A percentile compares a stretch with the other conserved stretches of the same genome.
Conservation (phyloP, 2,888 invertebrate genomes). For the Ophion ellenae region DNA sequence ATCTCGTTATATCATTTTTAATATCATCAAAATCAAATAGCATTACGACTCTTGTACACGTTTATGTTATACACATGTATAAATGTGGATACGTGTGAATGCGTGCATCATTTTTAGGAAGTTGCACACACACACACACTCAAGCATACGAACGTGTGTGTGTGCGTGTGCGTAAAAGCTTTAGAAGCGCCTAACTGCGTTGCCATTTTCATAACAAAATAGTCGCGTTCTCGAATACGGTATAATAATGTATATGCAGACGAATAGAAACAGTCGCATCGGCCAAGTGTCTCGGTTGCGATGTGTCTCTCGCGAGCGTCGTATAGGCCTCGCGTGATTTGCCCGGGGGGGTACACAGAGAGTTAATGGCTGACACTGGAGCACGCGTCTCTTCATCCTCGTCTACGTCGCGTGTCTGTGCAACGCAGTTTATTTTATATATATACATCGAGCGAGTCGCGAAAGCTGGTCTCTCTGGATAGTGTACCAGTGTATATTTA, state of each 20-base stretch:
- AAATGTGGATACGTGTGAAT: too few relatives aligned
- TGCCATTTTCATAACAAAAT: slow-evolving; percentile 34
- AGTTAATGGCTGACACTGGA: slow-evolving; percentile 74
- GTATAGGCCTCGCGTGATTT: slow-evolving; percentile 60
- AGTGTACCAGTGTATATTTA: slow-evolving; percentile 21
- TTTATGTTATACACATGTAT: too few relatives aligned
- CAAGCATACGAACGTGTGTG: neutral
- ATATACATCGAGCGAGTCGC: slow-evolving; percentile 1
- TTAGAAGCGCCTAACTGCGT: slow-evolving; percentile 29
- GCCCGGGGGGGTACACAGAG: slow-evolving; percentile 68
- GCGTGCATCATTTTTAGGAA: too few relatives aligned
- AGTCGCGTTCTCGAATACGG: slow-evolving; percentile 19
- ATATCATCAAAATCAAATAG: too few relatives aligned
- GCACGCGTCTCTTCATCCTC: slow-evolving; percentile 64
- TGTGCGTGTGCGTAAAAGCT: neutral
- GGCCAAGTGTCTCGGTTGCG: slow-evolving; percentile 49
- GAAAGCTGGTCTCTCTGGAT: slow-evolving; percentile 21
- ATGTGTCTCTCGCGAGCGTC: slow-evolving; percentile 34
- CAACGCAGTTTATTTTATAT: neutral
- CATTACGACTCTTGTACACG: too few relatives aligned
- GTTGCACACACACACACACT: neutral
- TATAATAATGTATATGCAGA: slow-evolving; percentile 27
- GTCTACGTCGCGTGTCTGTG: slow-evolving; percentile 54
- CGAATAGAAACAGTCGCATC: slow-evolving; percentile 26
- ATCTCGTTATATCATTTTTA: too few relatives aligned